Evolutionary conservation across 2,113 vertebrate species (phyloP), one percentile per base, ranked within the genome.

Genomic region (Hydropotes inermis): DNA sequence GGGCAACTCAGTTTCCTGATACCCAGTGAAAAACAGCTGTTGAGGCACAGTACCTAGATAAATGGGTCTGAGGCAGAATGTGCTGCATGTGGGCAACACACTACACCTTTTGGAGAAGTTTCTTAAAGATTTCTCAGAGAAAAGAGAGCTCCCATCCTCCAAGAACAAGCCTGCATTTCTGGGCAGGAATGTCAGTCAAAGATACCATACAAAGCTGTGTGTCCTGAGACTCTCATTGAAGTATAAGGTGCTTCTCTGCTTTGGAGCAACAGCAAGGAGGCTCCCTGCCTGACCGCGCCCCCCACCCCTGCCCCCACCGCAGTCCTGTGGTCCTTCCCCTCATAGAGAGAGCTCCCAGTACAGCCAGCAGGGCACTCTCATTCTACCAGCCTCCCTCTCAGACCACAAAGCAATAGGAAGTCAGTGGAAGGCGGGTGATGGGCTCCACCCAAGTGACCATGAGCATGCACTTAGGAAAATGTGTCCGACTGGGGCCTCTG

Each of bases 241-340:
- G 89, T 21, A 10, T 25, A 21, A 33, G 39, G 84, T 0, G 1
- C 33, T 12, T 14, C 36, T 52, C 10, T 0, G 3, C 45, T 23
- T 27, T 9, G 2, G 0, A 23, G 33, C 43, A 61, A 39, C 19
- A n/a, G 27, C 30, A 15, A 19, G 76, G 33, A 55, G 47, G 3
- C 5, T 78, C 21, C 67, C 55, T 91, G 67, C 67, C n/a, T 19
- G 12, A 45, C 45, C 45, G 7, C 5, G 0, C 0, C 1, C n/a
- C 9, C n/a, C 8, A 1, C 3, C 19, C 8, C 33, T 2, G 1
- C 6, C 52, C 15, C 1, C 52, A 17, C 52, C 5, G 5, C 2
- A 2, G n/a, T 50, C 55, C 81, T 0, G 14, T 2, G 7, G 39
- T 17, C 50, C n/a, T 60, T 3, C 1, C 47, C n/a, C 13, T 58